A percentile compares a stretch with the other conserved stretches of the same genome.
These are phyloP conservation scores for Pachliopta kotzebuea DNA, from an alignment of 2,888 invertebrate genomes.

Conservation along the genomic window DNA sequence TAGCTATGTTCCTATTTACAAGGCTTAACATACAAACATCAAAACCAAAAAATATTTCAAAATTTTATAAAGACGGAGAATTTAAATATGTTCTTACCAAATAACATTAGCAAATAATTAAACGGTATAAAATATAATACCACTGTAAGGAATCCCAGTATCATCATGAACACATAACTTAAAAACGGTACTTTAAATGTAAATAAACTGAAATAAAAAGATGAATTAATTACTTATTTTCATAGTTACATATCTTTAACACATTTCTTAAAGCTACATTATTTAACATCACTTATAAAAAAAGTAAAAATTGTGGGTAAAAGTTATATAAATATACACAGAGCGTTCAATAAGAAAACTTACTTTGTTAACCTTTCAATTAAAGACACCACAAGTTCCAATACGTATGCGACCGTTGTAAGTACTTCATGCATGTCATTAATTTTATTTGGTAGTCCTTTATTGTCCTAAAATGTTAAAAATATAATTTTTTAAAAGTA, in stretches of 20 bases:
- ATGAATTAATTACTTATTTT: slow-evolving; percentile 1
- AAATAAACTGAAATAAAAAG: slow-evolving; percentile 58
- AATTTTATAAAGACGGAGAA: background rate
- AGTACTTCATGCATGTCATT: slow-evolving; percentile 29
- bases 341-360: background rate
- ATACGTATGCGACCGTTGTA: slow-evolving; percentile 3
- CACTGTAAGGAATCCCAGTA: slow-evolving; percentile 47
- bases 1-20: too few species aligned
- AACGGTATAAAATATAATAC: slow-evolving; percentile 56
- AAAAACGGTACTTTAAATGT: slow-evolving; percentile 67
- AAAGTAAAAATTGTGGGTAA: background rate
- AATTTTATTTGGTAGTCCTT: slow-evolving; percentile 16
- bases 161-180: slow-evolving; percentile 55
- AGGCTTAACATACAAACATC: too few species aligned
- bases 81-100: slow-evolving; percentile 51
- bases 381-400: slow-evolving; percentile 12
- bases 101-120: slow-evolving; percentile 61
- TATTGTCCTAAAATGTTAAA: slow-evolving; percentile 20
- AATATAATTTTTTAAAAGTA: background rate
- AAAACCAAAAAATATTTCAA: background rate
- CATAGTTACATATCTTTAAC: slow-evolving; percentile 7
- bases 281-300: too few species aligned
- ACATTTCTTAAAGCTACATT: too few species aligned
- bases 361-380: slow-evolving; percentile 35
- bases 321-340: background rate